Evolutionary conservation across 2,113 vertebrate genomes (phyloP), one percentile per base, ranked within the genome.

Genomic region (Actenoides hombroni): DNA sequence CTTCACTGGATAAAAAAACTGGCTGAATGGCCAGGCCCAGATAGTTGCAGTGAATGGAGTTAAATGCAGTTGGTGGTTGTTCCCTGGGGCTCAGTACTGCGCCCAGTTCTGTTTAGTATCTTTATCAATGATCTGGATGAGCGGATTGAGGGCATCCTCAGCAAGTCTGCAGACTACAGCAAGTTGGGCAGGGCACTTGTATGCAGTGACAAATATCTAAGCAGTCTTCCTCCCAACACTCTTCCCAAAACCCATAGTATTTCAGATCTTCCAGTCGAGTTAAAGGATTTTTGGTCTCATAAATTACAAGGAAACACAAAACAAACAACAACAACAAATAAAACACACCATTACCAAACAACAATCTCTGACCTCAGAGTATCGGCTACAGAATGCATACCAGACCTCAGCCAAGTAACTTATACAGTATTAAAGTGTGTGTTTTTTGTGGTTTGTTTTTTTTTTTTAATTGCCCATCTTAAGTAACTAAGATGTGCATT

Each of bases 11-110:
- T 29, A 13, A 79, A 64, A 64, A 26, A 78, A 37, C 18, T 10
- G 20, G 11, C 0, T 0, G 10, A 17, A 60, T 67, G 33, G 24
- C 20, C 6, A 10, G 20, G 14, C 15, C n/a, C 71, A 60, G 46
- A 42, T 29, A 48, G 21, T 10, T n/a, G 9, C 3, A 17, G 17
- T 65, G n/a, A 77, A 77, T 10, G 25, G 17, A 60, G 44, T 48
- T 44, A 60, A 33, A 60, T 20, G 15, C 29, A 60, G n/a, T 6
- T 42, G 29, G 16, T 13, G 17, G 10, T 14, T 14, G 17, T 7
- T 40, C 12, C 26, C 53, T 18, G 56, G 8, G 23, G 31, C 31
- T 89, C 26, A 39, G 16, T 49, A 11, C 0, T 49, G 26, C 31
- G 31, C 18, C 15, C 35, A 54, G n/a, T 25, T 11, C 46, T 56